Conservation (phyloP, 2,797 vertebrate species). For the Pygocentrus nattereri region DNA sequence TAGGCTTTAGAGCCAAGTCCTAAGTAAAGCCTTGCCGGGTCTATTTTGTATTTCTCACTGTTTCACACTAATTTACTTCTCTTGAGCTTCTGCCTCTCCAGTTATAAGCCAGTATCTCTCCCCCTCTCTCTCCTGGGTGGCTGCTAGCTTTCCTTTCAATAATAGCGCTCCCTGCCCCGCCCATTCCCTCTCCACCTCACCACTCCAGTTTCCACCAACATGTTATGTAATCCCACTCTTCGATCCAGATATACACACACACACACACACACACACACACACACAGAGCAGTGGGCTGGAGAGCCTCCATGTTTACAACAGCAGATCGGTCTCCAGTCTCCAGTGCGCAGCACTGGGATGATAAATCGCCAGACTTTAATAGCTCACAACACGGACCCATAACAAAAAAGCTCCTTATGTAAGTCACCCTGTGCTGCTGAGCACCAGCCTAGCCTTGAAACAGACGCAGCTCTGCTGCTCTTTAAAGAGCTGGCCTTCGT, state of each 20-base stretch:
- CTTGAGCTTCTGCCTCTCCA: background rate
- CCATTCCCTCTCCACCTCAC: constrained; percentile 32
- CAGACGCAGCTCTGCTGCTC: background rate
- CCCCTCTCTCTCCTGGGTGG: constrained; percentile 13
- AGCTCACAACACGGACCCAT: constrained; percentile 35
- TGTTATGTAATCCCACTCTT: constrained; percentile 57
- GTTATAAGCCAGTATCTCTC: background rate
- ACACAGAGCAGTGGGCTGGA: constrained; percentile 37
- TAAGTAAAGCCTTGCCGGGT: background rate
- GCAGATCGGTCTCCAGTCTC: constrained; percentile 43
- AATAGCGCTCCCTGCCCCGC: constrained; percentile 34
- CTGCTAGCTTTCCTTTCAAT: constrained; percentile 36
- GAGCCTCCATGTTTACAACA: constrained; percentile 52
- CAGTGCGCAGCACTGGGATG: constrained; percentile 45
- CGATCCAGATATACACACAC: constrained; percentile 31
- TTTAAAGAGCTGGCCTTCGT: background rate
- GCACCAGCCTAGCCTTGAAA: constrained; percentile 30
- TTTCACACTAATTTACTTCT: background rate
- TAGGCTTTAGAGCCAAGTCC: constrained; percentile 37
- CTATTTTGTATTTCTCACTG: background rate
- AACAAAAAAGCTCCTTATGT: constrained; percentile 43
- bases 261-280: constrained; percentile 28
- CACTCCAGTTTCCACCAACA: constrained; percentile 34
- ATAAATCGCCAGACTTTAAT: constrained; percentile 48
- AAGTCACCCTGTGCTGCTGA: constrained; percentile 33